Evolutionary conservation across 2,113 vertebrate species (phyloP), one percentile per base, ranked within the genome.

Genomic region (Pelodiscus sinensis): DNA sequence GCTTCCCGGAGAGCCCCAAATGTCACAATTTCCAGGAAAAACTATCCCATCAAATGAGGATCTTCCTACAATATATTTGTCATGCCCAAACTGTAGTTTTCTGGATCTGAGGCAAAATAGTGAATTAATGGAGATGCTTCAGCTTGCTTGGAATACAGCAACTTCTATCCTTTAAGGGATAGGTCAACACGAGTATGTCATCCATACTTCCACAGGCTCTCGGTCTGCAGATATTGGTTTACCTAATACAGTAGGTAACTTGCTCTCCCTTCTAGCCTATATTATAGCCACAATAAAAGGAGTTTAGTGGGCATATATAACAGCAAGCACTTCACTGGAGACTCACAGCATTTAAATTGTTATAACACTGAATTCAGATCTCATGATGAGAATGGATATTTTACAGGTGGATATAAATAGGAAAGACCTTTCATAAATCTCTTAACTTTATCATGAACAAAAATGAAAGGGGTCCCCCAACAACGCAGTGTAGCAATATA

Each of bases 21-120:
- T 27, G n/a, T 3, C 9, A 24, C 1, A 6, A 54, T 85, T 85
- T 55, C 15, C 11, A 58, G 25, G 13, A 38, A 1, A 75, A 3
- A 24, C 44, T 62, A 81, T 68, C 9, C 25, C 14, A 80, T 8
- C 2, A 55, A 25, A 93, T 12, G 13, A 89, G 8, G 25, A 15
- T 13, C 10, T 18, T 52, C 29, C n/a, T 51, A 78, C 0, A 0
- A 65, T 1, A 0, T 6, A 57, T 80, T 68, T 75, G 15, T 2
- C 9, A 60, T 15, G 14, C 86, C 73, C 7, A n/a, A 1, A 44
- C 2, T 7, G 29, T 22, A 51, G n/a, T 38, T 86, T 13, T 65
- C n/a, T 71, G n/a, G 65, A 71, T 71, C n/a, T 71, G 16, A 71
- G 18, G 65, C 10, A 5, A 3, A 57, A 88, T 86, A 1, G 2